phyloP scores from a whole-genome alignment of 2,888 invertebrate species.

The Malachius bipustulatus region DNA sequence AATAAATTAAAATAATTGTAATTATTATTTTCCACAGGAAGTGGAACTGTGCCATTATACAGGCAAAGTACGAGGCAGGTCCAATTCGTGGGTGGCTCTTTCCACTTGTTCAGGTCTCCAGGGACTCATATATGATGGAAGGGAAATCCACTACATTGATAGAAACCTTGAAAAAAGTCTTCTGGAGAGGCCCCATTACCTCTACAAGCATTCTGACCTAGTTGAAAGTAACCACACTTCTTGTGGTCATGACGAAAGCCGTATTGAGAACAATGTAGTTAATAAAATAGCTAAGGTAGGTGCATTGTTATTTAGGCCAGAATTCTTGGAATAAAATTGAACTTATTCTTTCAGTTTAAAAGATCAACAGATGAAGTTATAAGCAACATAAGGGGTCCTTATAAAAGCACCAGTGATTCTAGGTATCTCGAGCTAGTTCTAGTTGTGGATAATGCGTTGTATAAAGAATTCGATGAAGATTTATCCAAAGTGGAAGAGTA shows the following conservation, averaged over 20 bases:
- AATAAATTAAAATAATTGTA: not conserved
- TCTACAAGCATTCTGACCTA: conserved; percentile 12
- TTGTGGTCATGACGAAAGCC: too few relatives aligned
- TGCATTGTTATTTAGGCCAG: too few relatives aligned
- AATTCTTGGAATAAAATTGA: too few relatives aligned
- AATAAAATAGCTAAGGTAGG: too few relatives aligned
- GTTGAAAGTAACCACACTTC: conserved; percentile 11
- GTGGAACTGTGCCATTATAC: conserved; percentile 56
- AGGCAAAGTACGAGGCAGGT: conserved; percentile 52
- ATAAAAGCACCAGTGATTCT: conserved; percentile 72
- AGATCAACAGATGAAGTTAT: conserved; percentile 46
- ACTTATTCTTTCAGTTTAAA: conserved; percentile 50
- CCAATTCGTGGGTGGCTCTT: conserved; percentile 61
- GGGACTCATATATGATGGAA: conserved; percentile 65
- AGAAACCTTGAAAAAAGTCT: not conserved
- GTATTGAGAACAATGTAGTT: too few relatives aligned
- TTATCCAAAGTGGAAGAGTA: conserved; percentile 63
- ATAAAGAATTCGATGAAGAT: conserved; percentile 63
- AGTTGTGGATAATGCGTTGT: conserved; percentile 81
- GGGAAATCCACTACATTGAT: conserved; percentile 20
- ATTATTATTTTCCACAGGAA: conserved; percentile 40
- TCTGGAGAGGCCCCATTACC: conserved; percentile 8
- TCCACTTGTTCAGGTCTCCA: conserved; percentile 64
- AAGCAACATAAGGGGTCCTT: conserved; percentile 62
- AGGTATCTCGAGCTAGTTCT: conserved; percentile 82